Conservation (phyloP, 2,888 invertebrate species). For the Orthosia gothica region DNA sequence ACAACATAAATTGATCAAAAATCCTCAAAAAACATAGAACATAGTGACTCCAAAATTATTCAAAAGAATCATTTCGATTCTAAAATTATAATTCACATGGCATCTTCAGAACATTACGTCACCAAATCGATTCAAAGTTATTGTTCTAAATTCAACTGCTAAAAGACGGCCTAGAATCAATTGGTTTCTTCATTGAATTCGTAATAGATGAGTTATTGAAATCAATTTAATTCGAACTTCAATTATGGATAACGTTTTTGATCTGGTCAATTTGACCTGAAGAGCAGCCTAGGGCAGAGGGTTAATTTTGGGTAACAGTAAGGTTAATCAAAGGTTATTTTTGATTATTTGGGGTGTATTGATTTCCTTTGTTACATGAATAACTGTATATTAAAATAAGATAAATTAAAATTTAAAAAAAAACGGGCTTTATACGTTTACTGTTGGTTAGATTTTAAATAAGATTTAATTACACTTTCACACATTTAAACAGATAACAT, state of each 20-base stretch:
- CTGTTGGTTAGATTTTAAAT: not conserved
- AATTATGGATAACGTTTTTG: constrained; percentile 33
- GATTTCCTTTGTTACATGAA: not conserved
- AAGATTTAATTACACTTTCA: too few relatives aligned
- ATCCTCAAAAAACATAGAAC: too few relatives aligned
- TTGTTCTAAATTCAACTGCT: constrained; percentile 20
- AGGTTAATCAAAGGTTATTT: not conserved
- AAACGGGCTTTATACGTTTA: too few relatives aligned
- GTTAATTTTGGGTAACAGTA: not conserved
- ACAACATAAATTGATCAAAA: too few relatives aligned
- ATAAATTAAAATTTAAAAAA: too few relatives aligned
- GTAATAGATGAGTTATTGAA: constrained; percentile 50
- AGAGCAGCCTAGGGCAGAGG: not conserved
- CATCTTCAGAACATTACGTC: not conserved
- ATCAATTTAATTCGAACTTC: constrained; percentile 43
- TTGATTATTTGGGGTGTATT: not conserved
- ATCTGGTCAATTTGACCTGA: constrained; percentile 16
- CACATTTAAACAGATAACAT: not conserved
- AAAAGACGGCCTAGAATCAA: constrained; percentile 44
- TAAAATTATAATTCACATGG: not conserved
- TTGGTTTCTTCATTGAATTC: constrained; percentile 47
- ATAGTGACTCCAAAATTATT: too few relatives aligned
- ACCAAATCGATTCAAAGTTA: constrained; percentile 5
- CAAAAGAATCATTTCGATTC: too few relatives aligned
- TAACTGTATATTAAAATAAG: too few relatives aligned